phyloP scores from a whole-genome alignment of 2,888 invertebrate genomes.

The Pachymerium ferrugineum region DNA sequence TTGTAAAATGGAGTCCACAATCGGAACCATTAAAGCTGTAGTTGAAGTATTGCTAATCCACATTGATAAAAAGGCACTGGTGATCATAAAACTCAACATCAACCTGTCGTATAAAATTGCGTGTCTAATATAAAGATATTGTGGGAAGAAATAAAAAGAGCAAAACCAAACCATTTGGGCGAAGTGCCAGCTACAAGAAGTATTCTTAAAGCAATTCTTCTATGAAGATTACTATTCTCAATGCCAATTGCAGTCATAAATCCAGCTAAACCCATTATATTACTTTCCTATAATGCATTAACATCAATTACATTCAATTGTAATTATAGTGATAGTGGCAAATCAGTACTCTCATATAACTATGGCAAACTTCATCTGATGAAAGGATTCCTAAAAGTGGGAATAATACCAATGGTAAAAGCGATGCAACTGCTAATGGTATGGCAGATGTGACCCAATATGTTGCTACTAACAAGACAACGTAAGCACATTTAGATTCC shows the following conservation, averaged over 20 bases:
- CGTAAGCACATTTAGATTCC: slow-evolving; percentile 62
- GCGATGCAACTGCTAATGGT: slow-evolving; percentile 73
- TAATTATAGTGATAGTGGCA: too few relatives aligned
- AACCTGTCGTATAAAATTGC: too few relatives aligned
- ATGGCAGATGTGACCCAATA: slow-evolving; percentile 79
- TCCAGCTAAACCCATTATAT: slow-evolving; percentile 59
- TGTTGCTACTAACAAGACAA: slow-evolving; percentile 72
- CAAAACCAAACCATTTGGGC: slow-evolving; percentile 38
- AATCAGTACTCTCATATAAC: slow-evolving; percentile 70
- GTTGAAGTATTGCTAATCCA: slow-evolving; percentile 9
- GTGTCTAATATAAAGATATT: background rate
- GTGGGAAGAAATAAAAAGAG: background rate
- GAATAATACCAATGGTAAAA: slow-evolving; percentile 75
- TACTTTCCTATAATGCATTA: slow-evolving; percentile 37
- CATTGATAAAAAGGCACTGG: background rate
- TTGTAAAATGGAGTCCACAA: background rate
- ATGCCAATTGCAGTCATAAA: slow-evolving; percentile 85
- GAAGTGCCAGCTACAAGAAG: slow-evolving; percentile 62
- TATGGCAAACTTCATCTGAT: slow-evolving; percentile 45
- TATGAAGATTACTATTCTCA: slow-evolving; percentile 82
- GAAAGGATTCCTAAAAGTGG: slow-evolving; percentile 73
- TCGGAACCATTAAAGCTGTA: background rate
- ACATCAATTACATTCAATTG: too few relatives aligned
- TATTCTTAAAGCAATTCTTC: slow-evolving; percentile 75
- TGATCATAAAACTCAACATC: background rate